These are phyloP conservation scores for Hypocryptadius cinnamomeus DNA, from an alignment of 2,113 vertebrate species.

Conservation along the genomic window DNA sequence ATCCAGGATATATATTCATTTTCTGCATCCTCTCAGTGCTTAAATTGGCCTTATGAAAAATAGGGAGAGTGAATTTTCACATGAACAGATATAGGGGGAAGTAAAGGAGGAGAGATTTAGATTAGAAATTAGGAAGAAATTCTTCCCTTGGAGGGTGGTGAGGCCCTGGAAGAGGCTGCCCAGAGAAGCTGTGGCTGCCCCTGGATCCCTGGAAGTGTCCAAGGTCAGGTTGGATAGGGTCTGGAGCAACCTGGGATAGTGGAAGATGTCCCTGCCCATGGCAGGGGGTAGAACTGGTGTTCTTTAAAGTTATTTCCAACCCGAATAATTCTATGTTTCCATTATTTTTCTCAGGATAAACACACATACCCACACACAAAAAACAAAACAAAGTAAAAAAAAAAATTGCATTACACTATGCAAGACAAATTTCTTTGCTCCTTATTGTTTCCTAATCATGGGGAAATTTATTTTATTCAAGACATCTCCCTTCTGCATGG, in stretches of 20 bases:
- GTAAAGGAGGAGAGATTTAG: background rate
- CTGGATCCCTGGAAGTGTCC: background rate
- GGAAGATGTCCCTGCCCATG: background rate
- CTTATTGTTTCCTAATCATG: background rate
- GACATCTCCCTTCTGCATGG: background rate
- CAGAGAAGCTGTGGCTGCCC: background rate
- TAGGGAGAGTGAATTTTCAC: background rate
- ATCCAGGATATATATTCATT: background rate
- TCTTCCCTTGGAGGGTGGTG: fast-evolving
- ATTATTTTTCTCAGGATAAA: background rate
- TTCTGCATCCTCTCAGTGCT: background rate
- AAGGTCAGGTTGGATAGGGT: fast-evolving
- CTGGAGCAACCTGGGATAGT: too few species aligned
- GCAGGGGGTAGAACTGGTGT: fast-evolving
- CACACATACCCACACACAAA: background rate
- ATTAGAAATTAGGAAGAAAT: background rate
- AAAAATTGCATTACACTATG: background rate
- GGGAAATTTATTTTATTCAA: background rate
- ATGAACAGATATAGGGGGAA: background rate
- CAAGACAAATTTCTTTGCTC: background rate
- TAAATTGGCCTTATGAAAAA: background rate
- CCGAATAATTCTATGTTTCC: background rate
- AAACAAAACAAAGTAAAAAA: too few species aligned
- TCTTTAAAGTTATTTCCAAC: background rate
- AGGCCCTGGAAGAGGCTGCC: fast-evolving